These are phyloP conservation scores for Platerodrilus igneus DNA, from an alignment of 2,888 invertebrate genomes.

Conservation along the genomic window DNA sequence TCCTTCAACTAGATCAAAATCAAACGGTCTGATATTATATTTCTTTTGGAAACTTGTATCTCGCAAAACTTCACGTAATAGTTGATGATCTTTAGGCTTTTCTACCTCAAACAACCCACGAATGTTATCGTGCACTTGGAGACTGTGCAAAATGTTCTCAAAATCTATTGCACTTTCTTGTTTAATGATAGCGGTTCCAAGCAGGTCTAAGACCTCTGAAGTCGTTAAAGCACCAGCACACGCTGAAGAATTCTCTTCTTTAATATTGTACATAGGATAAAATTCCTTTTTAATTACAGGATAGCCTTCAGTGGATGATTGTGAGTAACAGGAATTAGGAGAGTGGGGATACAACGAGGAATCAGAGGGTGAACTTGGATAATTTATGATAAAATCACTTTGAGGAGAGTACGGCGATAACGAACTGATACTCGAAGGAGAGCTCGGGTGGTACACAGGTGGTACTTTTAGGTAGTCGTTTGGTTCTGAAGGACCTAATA, in stretches of 20 bases:
- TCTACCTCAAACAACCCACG: slow-evolving; percentile 34
- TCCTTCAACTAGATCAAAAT: slow-evolving; percentile 55
- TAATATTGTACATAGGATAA: slow-evolving; percentile 50
- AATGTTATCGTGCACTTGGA: slow-evolving; percentile 41
- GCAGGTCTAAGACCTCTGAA: slow-evolving; percentile 31
- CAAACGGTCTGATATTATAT: slow-evolving; percentile 75
- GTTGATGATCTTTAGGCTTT: slow-evolving; percentile 58
- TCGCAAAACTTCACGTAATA: slow-evolving; percentile 73
- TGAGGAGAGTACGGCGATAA: slow-evolving; percentile 49
- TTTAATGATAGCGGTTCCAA: slow-evolving; percentile 42
- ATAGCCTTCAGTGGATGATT: slow-evolving; percentile 53
- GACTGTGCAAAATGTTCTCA: slow-evolving; percentile 56
- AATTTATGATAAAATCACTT: slow-evolving; percentile 48
- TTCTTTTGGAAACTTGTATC: slow-evolving; percentile 83
- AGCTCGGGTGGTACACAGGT: slow-evolving; percentile 36
- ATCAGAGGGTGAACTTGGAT: slow-evolving; percentile 49
- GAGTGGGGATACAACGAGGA: slow-evolving; percentile 52
- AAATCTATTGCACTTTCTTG: slow-evolving; percentile 59
- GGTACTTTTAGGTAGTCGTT: slow-evolving; percentile 44
- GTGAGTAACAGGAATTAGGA: slow-evolving; percentile 51
- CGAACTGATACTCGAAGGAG: slow-evolving; percentile 38
- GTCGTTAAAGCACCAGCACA: slow-evolving; percentile 52
- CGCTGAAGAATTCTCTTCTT: slow-evolving; percentile 41
- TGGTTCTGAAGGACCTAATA: slow-evolving; percentile 35
- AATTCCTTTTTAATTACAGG: slow-evolving; percentile 52